A percentile compares a stretch with the other conserved stretches of the same genome.
Conservation (phyloP, 2,888 invertebrate species). For the Polydrusus tereticollis region DNA sequence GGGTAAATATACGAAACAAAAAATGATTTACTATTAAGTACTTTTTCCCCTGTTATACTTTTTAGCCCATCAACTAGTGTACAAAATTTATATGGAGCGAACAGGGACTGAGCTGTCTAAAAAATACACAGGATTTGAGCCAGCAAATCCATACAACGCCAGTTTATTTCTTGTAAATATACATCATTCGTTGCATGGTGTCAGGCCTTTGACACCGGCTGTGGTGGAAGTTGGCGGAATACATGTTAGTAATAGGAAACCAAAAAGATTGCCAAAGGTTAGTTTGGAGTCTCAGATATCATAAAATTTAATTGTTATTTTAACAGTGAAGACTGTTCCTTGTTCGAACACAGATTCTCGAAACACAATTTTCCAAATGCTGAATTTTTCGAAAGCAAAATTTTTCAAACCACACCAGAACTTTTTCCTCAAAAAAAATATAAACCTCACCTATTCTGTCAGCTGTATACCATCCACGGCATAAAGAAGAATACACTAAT, state of each 20-base stretch:
- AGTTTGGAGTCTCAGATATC: slow-evolving; percentile 13
- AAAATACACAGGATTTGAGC: slow-evolving; percentile 43
- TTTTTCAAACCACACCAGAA: no score
- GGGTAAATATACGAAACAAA: slow-evolving; percentile 34
- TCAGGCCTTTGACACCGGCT: slow-evolving; percentile 67
- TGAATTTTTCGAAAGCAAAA: no score
- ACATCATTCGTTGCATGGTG: slow-evolving; percentile 65
- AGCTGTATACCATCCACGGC: no score
- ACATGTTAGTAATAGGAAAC: slow-evolving; percentile 65
- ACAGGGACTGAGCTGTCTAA: slow-evolving; percentile 33
- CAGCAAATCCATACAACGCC: slow-evolving; percentile 60
- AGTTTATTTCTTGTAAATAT: slow-evolving; percentile 69
- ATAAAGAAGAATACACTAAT: no score
- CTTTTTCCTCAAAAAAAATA: no score
- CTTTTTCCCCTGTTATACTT: no score
- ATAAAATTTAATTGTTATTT: no score
- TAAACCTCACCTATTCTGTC: no score
- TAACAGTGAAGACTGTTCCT: no score
- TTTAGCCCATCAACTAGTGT: slow-evolving; percentile 21
- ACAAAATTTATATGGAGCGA: slow-evolving; percentile 45
- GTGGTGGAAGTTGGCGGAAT: slow-evolving; percentile 71
- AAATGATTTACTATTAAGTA: no score
- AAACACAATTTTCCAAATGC: no score
- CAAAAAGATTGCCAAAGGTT: slow-evolving; percentile 54
- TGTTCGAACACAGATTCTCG: no score